phyloP scores from a whole-genome alignment of 2,888 invertebrate species.

The Dasysyrphus albostriatus region DNA sequence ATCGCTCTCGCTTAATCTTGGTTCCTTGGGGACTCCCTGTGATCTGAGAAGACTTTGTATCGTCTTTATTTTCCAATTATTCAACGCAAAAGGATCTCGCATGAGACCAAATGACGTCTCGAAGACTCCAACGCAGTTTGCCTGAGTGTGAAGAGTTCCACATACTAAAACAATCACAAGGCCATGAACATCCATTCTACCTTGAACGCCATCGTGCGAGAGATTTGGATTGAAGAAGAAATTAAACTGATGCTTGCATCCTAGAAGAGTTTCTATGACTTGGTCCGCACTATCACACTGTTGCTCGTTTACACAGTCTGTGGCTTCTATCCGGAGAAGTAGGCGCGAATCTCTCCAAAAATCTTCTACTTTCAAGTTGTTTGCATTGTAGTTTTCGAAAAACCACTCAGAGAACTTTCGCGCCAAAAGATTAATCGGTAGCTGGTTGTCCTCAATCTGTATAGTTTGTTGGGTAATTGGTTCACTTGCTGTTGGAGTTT shows the following conservation, averaged over 20 bases:
- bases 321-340: conserved; percentile 78
- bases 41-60: conserved; percentile 84
- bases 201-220: conserved; percentile 85
- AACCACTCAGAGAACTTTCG: conserved; percentile 87
- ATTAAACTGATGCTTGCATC: conserved; percentile 83
- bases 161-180: conserved; percentile 86
- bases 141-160: conserved; percentile 86
- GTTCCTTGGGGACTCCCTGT: conserved; percentile 77
- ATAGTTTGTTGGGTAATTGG: neutral
- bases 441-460: conserved; percentile 70
- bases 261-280: conserved; percentile 82
- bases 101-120: conserved; percentile 88
- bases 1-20: conserved; percentile 78
- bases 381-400: conserved; percentile 83
- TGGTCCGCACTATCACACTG: conserved; percentile 76
- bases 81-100: conserved; percentile 86
- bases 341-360: conserved; percentile 85
- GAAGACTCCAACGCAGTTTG: conserved; percentile 86
- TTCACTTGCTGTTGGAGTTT: neutral
- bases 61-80: conserved; percentile 89
- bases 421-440: conserved; percentile 84
- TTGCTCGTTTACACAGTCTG: conserved; percentile 76
- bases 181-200: conserved; percentile 87
- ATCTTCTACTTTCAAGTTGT: conserved; percentile 84
- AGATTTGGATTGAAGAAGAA: conserved; percentile 87